A percentile compares a stretch with the other conserved stretches of the same genome.
Conservation (phyloP, 2,113 vertebrate species). For the Xerus inauris region DNA sequence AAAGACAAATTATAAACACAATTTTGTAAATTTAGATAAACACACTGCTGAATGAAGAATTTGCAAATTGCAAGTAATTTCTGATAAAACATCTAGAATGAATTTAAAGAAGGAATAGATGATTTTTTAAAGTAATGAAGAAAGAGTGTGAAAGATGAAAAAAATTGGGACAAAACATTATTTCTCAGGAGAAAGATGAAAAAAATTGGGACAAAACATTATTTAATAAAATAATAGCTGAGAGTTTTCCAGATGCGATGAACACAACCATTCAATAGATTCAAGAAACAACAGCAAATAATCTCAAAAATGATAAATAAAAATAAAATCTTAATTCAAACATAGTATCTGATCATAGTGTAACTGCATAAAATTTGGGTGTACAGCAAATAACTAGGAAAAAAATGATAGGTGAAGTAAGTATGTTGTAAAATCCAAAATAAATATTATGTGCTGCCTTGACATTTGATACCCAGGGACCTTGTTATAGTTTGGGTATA, state of each 20-base stretch:
- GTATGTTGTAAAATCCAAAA: not conserved
- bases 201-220: not conserved
- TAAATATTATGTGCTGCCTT: not conserved
- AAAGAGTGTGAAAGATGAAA: not conserved
- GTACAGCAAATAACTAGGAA: not conserved
- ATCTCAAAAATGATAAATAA: not conserved
- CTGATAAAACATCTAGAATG: not conserved
- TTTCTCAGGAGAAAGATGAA: not conserved
- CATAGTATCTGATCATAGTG: not conserved
- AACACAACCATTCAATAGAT: not conserved
- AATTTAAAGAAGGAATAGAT: not conserved
- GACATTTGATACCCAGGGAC: not conserved
- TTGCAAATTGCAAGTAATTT: not conserved
- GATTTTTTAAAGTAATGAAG: not conserved
- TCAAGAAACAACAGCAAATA: not conserved
- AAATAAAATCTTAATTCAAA: not conserved
- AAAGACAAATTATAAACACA: not conserved
- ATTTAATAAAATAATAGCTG: not conserved
- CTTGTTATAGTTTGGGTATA: too few species aligned
- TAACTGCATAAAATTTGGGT: not conserved
- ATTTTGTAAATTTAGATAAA: not conserved
- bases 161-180: not conserved
- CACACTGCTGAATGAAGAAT: not conserved
- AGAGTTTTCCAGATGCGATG: not conserved
- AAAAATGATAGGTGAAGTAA: not conserved